Evolutionary conservation across 2,797 vertebrate genomes (phyloP).

Genomic region (Coranthus polyacanthus): DNA sequence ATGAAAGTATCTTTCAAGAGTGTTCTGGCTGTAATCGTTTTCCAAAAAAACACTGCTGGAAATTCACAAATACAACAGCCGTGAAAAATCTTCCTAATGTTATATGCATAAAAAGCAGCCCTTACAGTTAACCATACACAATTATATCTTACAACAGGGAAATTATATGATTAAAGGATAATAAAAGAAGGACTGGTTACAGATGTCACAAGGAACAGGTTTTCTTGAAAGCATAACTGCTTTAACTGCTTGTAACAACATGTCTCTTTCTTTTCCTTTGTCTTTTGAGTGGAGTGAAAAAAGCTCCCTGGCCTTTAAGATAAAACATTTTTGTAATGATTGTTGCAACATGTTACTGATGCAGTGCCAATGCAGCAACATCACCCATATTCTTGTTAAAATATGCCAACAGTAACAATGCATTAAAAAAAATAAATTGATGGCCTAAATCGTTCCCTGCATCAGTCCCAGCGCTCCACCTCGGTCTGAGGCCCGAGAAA

Average conservation of each 20-base stretch:
- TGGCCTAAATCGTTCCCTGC: constrained; percentile 28
- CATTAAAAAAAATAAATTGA: constrained; percentile 5
- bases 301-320: constrained; percentile 84
- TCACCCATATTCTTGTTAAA: constrained; percentile 61
- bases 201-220: constrained; percentile 64
- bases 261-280: constrained; percentile 82
- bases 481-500: background rate
- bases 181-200: constrained; percentile 13
- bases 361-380: constrained; percentile 80
- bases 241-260: constrained; percentile 86
- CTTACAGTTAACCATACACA: constrained; percentile 5
- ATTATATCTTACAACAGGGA: constrained; percentile 9
- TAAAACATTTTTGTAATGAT: constrained; percentile 81
- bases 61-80: constrained; percentile 4
- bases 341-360: constrained; percentile 85
- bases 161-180: constrained; percentile 34
- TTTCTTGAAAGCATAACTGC: constrained; percentile 59
- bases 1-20: constrained; percentile 62
- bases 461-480: constrained; percentile 7
- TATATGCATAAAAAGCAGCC: background rate
- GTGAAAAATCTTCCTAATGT: constrained; percentile 8
- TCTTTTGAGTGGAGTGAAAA: constrained; percentile 79
- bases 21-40: constrained; percentile 49
- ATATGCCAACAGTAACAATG: constrained; percentile 15
- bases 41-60: constrained; percentile 50